These are phyloP conservation scores for Brachypterus glaber DNA, from an alignment of 2,888 invertebrate genomes.

Conservation along the genomic window DNA sequence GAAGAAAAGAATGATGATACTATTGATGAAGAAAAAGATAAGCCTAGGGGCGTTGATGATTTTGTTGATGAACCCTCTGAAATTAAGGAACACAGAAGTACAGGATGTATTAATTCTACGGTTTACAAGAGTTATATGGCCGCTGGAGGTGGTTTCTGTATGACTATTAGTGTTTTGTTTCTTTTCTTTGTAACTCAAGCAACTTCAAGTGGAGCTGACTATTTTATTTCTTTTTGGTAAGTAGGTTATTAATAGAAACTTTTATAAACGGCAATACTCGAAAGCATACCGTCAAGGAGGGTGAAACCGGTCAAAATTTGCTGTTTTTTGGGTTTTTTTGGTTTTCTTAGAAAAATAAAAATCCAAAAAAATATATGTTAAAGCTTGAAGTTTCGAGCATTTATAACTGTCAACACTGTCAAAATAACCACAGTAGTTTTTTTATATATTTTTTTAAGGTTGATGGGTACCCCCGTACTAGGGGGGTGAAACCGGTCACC, in stretches of 20 bases:
- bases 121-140: conserved; percentile 63
- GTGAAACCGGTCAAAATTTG: too few relatives aligned
- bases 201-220: conserved; percentile 66
- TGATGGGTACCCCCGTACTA: too few relatives aligned
- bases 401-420: too few relatives aligned
- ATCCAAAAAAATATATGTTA: too few relatives aligned
- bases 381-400: too few relatives aligned
- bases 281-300: too few relatives aligned
- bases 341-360: too few relatives aligned
- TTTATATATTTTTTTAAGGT: too few relatives aligned
- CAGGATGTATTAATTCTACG: conserved; percentile 43
- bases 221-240: conserved; percentile 70
- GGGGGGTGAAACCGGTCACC: too few relatives aligned
- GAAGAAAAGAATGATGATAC: conserved; percentile 25
- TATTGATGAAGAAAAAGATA: conserved; percentile 16
- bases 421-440: too few relatives aligned
- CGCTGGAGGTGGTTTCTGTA: conserved; percentile 59
- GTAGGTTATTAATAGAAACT: conserved; percentile 19
- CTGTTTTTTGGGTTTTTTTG: too few relatives aligned
- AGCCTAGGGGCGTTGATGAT: conserved; percentile 15
- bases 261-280: too few relatives aligned
- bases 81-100: conserved; percentile 25
- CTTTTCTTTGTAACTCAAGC: conserved; percentile 60
- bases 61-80: conserved; percentile 20
- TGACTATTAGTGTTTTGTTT: conserved; percentile 49